These are phyloP conservation scores for Carassius auratus DNA, from an alignment of 2,113 vertebrate species.

Conservation along the genomic window DNA sequence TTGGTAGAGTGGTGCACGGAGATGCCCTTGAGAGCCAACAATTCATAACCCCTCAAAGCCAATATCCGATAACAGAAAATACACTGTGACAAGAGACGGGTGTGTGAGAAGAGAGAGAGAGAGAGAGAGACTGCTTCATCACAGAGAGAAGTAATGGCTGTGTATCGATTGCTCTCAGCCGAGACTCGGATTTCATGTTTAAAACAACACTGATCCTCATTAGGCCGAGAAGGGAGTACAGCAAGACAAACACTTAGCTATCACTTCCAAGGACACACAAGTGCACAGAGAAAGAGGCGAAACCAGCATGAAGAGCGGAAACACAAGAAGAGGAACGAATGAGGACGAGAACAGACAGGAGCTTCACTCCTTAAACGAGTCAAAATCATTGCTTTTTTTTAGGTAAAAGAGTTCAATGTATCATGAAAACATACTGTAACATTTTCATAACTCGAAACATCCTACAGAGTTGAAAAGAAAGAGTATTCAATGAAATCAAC, in stretches of 20 bases:
- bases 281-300: constrained; percentile 18
- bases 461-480: not conserved
- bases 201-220: constrained; percentile 83
- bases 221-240: constrained; percentile 60
- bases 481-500: not conserved
- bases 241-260: constrained; percentile 44
- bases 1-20: constrained; percentile 66
- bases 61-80: constrained; percentile 76
- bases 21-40: constrained; percentile 79
- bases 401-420: not conserved
- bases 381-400: not conserved
- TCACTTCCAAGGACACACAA: constrained; percentile 43
- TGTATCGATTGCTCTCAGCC: constrained; percentile 76
- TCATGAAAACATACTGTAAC: not conserved
- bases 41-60: constrained; percentile 80
- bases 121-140: constrained; percentile 70
- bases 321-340: not conserved
- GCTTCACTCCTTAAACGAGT: not conserved
- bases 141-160: constrained; percentile 78
- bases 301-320: constrained; percentile 42
- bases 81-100: constrained; percentile 68
- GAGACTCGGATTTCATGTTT: constrained; percentile 78
- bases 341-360: not conserved
- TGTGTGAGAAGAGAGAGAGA: constrained; percentile 38
- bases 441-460: not conserved